Evolutionary conservation across 2,888 invertebrate genomes (phyloP).

Genomic region (Nasonovia ribisnigri): DNA sequence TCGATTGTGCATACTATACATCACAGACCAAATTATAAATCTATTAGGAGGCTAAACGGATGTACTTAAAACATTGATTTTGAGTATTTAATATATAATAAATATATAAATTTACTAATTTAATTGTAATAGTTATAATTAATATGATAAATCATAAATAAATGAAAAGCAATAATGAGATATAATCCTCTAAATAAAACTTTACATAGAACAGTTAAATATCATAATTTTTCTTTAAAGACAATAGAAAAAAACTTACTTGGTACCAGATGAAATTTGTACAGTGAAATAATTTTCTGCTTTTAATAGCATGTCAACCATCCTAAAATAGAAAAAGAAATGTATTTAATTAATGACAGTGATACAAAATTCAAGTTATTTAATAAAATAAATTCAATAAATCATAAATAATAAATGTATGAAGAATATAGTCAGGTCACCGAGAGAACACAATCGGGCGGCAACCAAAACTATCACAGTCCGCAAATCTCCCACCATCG

Average conservation of each 20-base stretch:
- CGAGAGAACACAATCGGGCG: too few species aligned
- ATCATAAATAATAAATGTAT: not conserved
- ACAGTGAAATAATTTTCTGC: constrained; percentile 48
- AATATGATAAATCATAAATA: too few species aligned
- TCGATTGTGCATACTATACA: not conserved
- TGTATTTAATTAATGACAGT: not conserved
- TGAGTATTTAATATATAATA: too few species aligned
- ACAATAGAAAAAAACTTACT: constrained; percentile 33
- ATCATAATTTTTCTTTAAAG: not conserved
- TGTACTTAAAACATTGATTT: too few species aligned
- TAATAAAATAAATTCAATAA: not conserved
- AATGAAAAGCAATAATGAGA: not conserved
- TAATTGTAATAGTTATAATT: too few species aligned
- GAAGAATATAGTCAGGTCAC: not conserved
- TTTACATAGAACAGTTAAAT: not conserved
- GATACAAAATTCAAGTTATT: not conserved
- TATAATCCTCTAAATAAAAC: not conserved
- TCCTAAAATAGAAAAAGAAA: constrained; percentile 28
- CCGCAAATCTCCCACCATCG: too few species aligned
- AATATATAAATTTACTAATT: too few species aligned
- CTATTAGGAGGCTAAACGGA: not conserved
- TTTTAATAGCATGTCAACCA: constrained; percentile 40
- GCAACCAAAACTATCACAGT: too few species aligned
- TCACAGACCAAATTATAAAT: too few species aligned
- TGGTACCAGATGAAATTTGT: constrained; percentile 38